Evolutionary conservation across 2,888 invertebrate genomes (phyloP).

Genomic region (Ochropleura plecta): DNA sequence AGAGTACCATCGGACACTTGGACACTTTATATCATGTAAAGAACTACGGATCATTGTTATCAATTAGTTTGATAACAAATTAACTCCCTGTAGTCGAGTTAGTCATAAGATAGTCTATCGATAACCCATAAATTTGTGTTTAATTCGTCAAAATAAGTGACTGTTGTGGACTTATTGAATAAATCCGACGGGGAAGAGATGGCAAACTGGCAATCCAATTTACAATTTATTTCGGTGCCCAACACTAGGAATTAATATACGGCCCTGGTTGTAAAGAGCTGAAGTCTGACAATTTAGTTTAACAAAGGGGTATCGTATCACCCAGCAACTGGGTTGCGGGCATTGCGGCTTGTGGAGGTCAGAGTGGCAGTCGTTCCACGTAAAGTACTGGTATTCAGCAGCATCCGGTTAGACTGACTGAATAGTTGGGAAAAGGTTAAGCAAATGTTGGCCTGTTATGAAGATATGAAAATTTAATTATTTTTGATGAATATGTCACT

Average conservation of each 20-base stretch:
- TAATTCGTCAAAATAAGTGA: neutral
- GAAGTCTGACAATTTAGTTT: neutral
- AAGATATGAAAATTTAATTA: neutral
- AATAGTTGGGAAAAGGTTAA: neutral
- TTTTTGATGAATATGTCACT: neutral
- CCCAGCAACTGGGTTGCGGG: neutral
- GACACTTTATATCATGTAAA: conserved; percentile 20
- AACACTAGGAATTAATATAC: too few species aligned
- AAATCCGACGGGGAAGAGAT: too few species aligned
- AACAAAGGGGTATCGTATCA: neutral
- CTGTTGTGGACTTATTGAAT: neutral
- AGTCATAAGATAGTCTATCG: neutral
- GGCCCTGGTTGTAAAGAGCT: neutral
- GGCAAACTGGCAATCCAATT: too few species aligned
- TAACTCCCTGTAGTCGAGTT: neutral
- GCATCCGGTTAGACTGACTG: neutral
- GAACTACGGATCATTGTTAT: conserved; percentile 11
- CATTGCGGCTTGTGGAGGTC: neutral
- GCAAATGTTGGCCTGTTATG: neutral
- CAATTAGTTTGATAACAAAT: conserved; percentile 1
- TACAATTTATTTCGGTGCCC: neutral
- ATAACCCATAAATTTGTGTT: neutral
- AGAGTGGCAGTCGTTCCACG: neutral
- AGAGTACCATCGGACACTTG: conserved; percentile 3
- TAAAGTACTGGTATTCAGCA: neutral